These are phyloP conservation scores for Choreutis nemorana DNA, from an alignment of 2,888 invertebrate species.

Conservation along the genomic window DNA sequence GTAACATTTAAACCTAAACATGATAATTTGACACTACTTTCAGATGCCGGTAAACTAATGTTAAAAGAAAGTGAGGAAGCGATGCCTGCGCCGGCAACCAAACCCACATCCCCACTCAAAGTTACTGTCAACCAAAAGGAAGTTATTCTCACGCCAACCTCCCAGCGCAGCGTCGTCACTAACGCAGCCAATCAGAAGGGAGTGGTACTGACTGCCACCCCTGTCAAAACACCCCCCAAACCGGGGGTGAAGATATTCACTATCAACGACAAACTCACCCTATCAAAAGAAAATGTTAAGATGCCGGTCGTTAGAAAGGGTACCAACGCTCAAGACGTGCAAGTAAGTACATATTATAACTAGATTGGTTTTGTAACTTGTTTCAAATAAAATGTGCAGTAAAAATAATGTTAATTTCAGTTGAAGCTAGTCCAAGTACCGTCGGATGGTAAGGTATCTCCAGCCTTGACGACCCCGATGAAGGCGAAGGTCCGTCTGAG, in stretches of 20 bases:
- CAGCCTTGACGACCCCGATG: not conserved
- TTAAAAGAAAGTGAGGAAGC: constrained; percentile 59
- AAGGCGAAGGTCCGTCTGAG: not conserved
- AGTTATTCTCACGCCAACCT: too few species aligned
- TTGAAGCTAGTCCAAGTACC: constrained; percentile 33
- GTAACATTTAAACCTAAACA: too few species aligned
- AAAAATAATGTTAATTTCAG: too few species aligned
- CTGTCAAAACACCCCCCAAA: constrained; percentile 23
- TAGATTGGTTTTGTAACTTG: too few species aligned
- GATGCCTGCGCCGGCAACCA: not conserved
- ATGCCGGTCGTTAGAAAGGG: too few species aligned
- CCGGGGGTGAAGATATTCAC: constrained; percentile 35
- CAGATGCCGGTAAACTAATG: constrained; percentile 80
- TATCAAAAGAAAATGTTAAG: too few species aligned
- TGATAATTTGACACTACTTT: too few species aligned
- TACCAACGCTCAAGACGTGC: too few species aligned
- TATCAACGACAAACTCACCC: constrained; percentile 24
- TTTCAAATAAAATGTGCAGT: too few species aligned
- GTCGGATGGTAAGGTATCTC: constrained; percentile 16
- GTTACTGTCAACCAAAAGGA: constrained; percentile 1
- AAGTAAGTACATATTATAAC: too few species aligned
- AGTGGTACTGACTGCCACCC: constrained; percentile 26
- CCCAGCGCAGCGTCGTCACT: too few species aligned
- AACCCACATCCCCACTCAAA: not conserved
- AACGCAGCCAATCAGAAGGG: constrained; percentile 11